Evolutionary conservation across 2,113 vertebrate species (phyloP).

Genomic region (Burhinus oedicnemus): DNA sequence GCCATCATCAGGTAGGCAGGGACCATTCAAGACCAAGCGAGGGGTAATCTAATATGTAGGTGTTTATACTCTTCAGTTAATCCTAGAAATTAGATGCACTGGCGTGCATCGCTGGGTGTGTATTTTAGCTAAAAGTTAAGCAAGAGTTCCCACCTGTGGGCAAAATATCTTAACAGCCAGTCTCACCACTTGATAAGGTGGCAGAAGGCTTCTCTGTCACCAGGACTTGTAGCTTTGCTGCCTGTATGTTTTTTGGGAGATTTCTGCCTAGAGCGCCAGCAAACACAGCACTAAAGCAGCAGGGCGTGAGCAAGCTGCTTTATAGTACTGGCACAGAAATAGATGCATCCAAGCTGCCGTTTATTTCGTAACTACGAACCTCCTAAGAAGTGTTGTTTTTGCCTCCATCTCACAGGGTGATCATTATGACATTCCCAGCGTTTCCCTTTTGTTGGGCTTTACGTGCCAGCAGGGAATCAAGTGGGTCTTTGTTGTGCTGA

Average conservation of each 20-base stretch:
- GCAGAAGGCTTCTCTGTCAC: not conserved
- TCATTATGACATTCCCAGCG: not conserved
- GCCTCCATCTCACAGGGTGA: not conserved
- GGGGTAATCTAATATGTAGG: not conserved
- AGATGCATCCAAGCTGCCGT: not conserved
- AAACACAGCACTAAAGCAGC: not conserved
- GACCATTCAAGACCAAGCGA: not conserved
- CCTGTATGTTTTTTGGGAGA: not conserved
- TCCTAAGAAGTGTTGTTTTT: not conserved
- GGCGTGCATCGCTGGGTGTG: accelerated
- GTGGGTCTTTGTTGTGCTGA: conserved; percentile 60
- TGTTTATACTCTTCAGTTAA: not conserved
- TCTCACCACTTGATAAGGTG: not conserved
- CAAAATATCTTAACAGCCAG: not conserved
- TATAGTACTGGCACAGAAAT: not conserved
- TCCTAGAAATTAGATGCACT: not conserved
- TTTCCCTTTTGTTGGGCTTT: conserved; percentile 52
- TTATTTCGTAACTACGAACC: not conserved
- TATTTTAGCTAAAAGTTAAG: not conserved
- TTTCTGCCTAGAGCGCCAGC: not conserved
- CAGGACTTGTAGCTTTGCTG: not conserved
- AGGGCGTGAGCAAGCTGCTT: not conserved
- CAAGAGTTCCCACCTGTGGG: not conserved
- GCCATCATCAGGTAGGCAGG: not conserved
- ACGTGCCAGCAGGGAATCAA: not conserved